phyloP scores from a whole-genome alignment of 2,888 invertebrate species.

The Galeruca laticollis region DNA sequence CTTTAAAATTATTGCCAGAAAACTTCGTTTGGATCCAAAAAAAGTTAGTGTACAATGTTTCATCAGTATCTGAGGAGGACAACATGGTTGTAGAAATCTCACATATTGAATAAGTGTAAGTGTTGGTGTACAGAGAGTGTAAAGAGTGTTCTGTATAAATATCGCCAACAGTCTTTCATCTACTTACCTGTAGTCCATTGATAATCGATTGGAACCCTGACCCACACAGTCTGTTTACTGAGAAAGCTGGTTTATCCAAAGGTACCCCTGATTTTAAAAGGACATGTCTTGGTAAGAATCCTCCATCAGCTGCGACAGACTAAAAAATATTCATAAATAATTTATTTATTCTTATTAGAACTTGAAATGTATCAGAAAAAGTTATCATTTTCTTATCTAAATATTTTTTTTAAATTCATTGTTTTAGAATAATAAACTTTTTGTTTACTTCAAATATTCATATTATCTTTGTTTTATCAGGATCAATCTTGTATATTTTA shows the following conservation, averaged over 20 bases:
- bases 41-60: too few relatives aligned
- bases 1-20: too few relatives aligned
- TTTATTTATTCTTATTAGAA: neutral
- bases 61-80: too few relatives aligned
- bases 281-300: conserved; percentile 90
- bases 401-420: neutral
- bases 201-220: conserved; percentile 97
- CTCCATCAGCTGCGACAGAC: conserved; percentile 85
- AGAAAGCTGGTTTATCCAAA: conserved; percentile 84
- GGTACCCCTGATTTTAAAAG: conserved; percentile 82
- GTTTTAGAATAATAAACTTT: neutral
- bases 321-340: conserved; percentile 60
- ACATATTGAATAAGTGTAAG: neutral
- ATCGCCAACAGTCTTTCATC: too few relatives aligned
- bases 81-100: neutral
- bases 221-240: conserved; percentile 95
- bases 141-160: too few relatives aligned
- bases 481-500: neutral
- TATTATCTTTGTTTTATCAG: too few relatives aligned
- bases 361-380: neutral
- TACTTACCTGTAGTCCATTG: conserved; percentile 85
- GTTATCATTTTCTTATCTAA: neutral
- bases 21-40: too few relatives aligned
- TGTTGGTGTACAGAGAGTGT: too few relatives aligned
- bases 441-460: too few relatives aligned